phyloP scores from a whole-genome alignment of 2,888 invertebrate species.

The Ceramica pisi region DNA sequence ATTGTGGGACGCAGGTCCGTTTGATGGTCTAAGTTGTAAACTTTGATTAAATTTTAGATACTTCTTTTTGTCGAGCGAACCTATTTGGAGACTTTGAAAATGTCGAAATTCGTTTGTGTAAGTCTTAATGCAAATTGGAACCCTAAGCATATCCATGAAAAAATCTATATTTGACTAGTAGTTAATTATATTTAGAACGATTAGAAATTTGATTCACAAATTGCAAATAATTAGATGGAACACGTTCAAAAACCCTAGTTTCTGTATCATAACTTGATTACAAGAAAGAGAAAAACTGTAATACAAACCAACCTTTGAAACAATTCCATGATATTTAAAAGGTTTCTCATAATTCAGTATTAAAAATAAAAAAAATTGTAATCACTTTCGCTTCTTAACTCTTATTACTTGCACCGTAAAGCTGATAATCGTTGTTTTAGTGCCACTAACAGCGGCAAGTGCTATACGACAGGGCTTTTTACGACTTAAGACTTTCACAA shows the following conservation, averaged over 20 bases:
- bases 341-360: conserved; percentile 32
- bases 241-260: not conserved
- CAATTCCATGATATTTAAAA: conserved; percentile 19
- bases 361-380: conserved; percentile 46
- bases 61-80: conserved; percentile 23
- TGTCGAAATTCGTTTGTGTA: not conserved
- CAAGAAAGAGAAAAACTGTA: not conserved
- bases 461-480: conserved; percentile 78
- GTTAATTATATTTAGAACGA: not conserved
- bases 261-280: not conserved
- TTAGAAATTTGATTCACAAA: not conserved
- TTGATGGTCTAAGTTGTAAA: conserved; percentile 67
- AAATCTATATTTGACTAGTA: not conserved
- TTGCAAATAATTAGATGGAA: not conserved
- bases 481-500: conserved; percentile 75
- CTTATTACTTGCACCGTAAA: conserved; percentile 69
- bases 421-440: conserved; percentile 79
- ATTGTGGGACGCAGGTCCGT: conserved; percentile 74
- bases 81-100: not conserved
- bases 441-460: conserved; percentile 77
- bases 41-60: conserved; percentile 52
- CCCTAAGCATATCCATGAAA: not conserved
- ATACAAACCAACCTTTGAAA: not conserved
- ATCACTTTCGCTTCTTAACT: conserved; percentile 48
- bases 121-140: not conserved